Evolutionary conservation across 2,113 vertebrate species (phyloP).

Genomic region (Columba janthina): DNA sequence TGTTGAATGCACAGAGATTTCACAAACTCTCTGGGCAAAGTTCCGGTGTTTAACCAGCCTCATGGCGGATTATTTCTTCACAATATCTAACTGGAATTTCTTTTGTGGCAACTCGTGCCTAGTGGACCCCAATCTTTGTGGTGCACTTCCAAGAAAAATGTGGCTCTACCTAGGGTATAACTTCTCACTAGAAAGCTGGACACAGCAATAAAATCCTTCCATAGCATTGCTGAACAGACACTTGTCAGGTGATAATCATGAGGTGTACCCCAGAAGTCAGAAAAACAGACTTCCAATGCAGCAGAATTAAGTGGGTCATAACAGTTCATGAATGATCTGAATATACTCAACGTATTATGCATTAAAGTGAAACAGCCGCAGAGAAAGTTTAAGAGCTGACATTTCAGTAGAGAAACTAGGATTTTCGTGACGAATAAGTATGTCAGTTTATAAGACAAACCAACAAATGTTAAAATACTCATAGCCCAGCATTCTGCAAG

Average conservation of each 20-base stretch:
- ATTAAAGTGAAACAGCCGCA: not conserved
- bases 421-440: not conserved
- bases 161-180: not conserved
- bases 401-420: not conserved
- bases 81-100: not conserved
- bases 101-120: not conserved
- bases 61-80: not conserved
- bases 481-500: not conserved
- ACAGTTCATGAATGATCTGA: not conserved
- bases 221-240: not conserved
- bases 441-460: not conserved
- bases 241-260: not conserved
- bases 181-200: not conserved
- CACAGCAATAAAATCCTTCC: not conserved
- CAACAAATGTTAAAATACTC: not conserved
- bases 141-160: not conserved
- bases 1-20: not conserved
- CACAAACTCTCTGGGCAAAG: not conserved
- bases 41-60: not conserved
- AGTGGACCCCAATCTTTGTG: not conserved
- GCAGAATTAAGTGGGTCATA: not conserved
- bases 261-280: not conserved
- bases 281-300: not conserved
- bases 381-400: not conserved
- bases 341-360: not conserved